These are phyloP conservation scores for Sclerurus mexicanus DNA, from an alignment of 2,113 vertebrate species.

Conservation along the genomic window DNA sequence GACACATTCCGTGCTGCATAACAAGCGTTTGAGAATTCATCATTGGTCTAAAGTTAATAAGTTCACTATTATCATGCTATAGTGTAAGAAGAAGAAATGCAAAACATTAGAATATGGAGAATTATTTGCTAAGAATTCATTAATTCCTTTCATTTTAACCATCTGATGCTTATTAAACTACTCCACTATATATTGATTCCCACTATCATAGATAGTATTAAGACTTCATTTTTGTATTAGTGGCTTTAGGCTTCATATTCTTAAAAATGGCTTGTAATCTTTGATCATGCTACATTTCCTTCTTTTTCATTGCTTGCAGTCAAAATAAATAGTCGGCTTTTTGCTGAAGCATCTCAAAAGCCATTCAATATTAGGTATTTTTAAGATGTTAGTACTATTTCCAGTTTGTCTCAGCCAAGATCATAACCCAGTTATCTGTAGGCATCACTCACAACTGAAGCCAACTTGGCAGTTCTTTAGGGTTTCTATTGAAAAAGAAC, in stretches of 20 bases:
- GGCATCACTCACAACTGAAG: slow-evolving; percentile 10
- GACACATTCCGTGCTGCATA: not conserved
- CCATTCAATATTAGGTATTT: not conserved
- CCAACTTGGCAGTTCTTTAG: slow-evolving; percentile 3
- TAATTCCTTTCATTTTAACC: not conserved
- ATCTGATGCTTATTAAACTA: not conserved
- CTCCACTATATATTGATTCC: not conserved
- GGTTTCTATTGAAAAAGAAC: not conserved
- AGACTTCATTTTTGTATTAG: not conserved
- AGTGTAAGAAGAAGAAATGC: not conserved
- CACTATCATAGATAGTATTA: not conserved
- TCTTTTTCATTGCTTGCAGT: not conserved
- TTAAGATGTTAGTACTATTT: not conserved
- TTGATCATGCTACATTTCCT: not conserved
- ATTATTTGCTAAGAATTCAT: not conserved
- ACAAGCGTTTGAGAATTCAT: not conserved
- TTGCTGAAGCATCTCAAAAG: not conserved
- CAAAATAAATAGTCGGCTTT: not conserved
- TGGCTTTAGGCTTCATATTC: not conserved
- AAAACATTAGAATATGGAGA: not conserved
- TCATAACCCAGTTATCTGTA: slow-evolving; percentile 11
- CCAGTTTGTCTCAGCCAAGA: not conserved
- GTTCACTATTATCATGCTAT: not conserved
- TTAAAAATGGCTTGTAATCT: not conserved
- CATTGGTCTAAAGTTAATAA: not conserved